These are phyloP conservation scores for Microctonus hyperodae DNA, from an alignment of 2,888 invertebrate genomes.

Conservation along the genomic window DNA sequence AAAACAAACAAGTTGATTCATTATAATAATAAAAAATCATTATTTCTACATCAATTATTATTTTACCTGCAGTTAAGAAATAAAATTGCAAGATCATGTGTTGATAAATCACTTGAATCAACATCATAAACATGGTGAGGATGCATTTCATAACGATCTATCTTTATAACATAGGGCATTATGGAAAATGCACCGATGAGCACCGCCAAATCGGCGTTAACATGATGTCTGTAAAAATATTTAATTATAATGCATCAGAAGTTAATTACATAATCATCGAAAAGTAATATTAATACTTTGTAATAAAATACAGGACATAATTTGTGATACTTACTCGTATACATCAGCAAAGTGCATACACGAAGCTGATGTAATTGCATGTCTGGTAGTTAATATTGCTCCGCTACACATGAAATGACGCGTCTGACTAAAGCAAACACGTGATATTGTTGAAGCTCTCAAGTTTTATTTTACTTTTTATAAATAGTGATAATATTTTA, in stretches of 20 bases:
- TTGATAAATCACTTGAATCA: constrained; percentile 35
- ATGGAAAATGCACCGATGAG: constrained; percentile 39
- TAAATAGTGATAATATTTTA: constrained; percentile 3
- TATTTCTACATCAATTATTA: neutral
- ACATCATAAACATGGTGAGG: constrained; percentile 41
- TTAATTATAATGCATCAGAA: too few species aligned
- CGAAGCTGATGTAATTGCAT: constrained; percentile 45
- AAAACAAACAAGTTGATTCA: constrained; percentile 24
- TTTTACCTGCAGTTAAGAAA: constrained; percentile 44
- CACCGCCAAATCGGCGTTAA: constrained; percentile 40
- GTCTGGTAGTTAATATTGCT: constrained; percentile 38
- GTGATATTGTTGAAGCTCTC: neutral
- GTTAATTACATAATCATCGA: too few species aligned
- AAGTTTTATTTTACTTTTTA: neutral
- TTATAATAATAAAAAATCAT: neutral
- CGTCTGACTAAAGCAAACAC: constrained; percentile 35
- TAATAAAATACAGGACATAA: too few species aligned
- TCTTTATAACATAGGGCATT: constrained; percentile 42
- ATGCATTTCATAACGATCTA: constrained; percentile 43
- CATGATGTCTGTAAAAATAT: constrained; percentile 34
- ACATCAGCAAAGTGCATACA: constrained; percentile 44
- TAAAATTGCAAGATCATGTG: constrained; percentile 44
- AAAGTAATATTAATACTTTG: too few species aligned
- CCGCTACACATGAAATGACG: constrained; percentile 50
- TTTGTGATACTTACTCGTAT: constrained; percentile 44